Base-by-base conservation (phyloP, 2,113 vertebrate species). In the Archocentrus centrarchus region DNA sequence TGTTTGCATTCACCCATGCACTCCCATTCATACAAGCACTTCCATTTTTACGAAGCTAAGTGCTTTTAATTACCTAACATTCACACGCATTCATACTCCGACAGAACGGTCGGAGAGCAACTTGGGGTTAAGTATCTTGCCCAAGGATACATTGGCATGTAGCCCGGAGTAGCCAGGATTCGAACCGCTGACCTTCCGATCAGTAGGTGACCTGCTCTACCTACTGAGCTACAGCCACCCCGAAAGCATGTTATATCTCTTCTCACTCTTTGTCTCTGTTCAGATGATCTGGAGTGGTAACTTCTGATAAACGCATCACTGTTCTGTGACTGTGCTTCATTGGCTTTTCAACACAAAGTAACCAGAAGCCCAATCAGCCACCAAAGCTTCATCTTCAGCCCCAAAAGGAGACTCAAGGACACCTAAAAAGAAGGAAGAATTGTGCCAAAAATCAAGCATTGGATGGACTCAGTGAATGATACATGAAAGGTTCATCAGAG, bases 201-300 rank as follows among this genome's bases (percentile, higher is more conserved):
- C n/a, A n/a, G n/a, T n/a, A n/a, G n/a, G n/a, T n/a, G n/a, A n/a
- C n/a, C n/a, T n/a, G n/a, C n/a, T n/a, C n/a, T n/a, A n/a, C n/a
- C n/a, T n/a, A n/a, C n/a, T n/a, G n/a, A n/a, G n/a, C n/a, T n/a
- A n/a, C n/a, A n/a, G n/a, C n/a, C n/a, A n/a, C n/a, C n/a, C n/a
- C n/a, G n/a, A n/a, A n/a, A 68, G 14, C 14, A 47, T 63, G 60
- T 57, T 44, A 66, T 8, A 3, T 13, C 20, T 6, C n/a, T 24
- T 35, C 20, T 66, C 6, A 11, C 59, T 39, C 15, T 47, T 15
- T 70, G 60, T 80, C 18, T 59, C 14, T 5, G 44, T 27, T 59
- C 73, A 89, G 88, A 47, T 89, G 84, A 86, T 44, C 27, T 50
- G 59, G 24, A 79, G 57, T 20, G 20, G 53, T 47, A n/a, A 5